Evolutionary conservation across 2,888 invertebrate genomes (phyloP), one percentile per base, ranked within the genome.

Genomic region (Melieria crassipennis): DNA sequence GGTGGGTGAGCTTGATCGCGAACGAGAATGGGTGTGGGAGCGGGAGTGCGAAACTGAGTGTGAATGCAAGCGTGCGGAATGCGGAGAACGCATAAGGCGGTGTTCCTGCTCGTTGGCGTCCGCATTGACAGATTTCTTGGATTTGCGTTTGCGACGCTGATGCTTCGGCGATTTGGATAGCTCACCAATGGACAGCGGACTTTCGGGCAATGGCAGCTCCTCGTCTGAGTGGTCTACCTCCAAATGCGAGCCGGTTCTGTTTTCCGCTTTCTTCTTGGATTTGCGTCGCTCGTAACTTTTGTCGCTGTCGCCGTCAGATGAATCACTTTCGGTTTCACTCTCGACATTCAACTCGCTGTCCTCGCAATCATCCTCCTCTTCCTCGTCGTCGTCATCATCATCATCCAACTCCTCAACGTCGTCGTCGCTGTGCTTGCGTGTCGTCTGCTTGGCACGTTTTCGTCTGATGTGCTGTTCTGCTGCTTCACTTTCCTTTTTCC

Each of bases 141-240:
- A n/a, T 50, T 71, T 73, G 46, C 75, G 76, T 64, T 70, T 74
- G 7, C 68, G 69, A 65, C 73, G 71, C 16, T 45, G 65, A 48
- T 75, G 75, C 47, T 80, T 79, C 42, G 86, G 86, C 0, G 86
- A 84, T 78, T 89, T 89, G 0, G 87, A 88, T 1, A 89, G 80
- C 16, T 88, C 87, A 57, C 88, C 89, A 4, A 89, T 88, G 0
- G 89, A 89, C 6, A 89, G 76, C 0, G 89, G 89, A 77, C 89
- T 89, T 9, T 88, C 88, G 60, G 89, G 88, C 71, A 88, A 82
- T 42, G 87, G 87, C 45, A 88, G 86, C 13, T 83, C 85, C 62
- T 73, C 68, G 7, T 56, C 66, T 52, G 79, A 80, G 11, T 76
- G 77, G 11, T 66, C 73, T 5, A 65, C 72, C 61, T 13, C 78